Base-by-base conservation (phyloP, 2,888 invertebrate species). In the Mythimna ferrago region DNA sequence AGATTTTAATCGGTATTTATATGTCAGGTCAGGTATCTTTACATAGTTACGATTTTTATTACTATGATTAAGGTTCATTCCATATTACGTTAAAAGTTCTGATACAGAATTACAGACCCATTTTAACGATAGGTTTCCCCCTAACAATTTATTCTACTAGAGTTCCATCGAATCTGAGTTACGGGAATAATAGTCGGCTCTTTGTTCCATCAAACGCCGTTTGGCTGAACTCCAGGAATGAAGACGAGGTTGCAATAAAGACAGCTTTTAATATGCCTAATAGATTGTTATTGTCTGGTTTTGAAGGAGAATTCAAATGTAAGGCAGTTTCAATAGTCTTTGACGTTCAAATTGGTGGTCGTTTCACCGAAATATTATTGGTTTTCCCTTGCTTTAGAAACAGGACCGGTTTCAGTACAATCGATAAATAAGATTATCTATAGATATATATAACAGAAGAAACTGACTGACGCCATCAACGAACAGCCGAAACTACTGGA, bases 181-280 rank as follows among this genome's bases (percentile, higher is more conserved):
- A 67, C 51, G 66, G 75, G 65, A 80, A 74, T 71, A 75, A 76
- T 65, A 75, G 77, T n/a, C 60, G 71, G 66, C 56, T 66, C 71
- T 85, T 85, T 74, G 76, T 79, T 69, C 69, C 57, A 72, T 75
- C 72, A 79, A 67, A 78, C 60, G 65, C 35, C 63, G 38, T 78
- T 83, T 86, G 85, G 85, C 87, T 65, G 54, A 67, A 66, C 60
- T 81, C 85, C 87, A 85, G 79, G 35, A 63, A 57, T 16, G 66
- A 67, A 60, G 60, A 62, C 60, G 62, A 44, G 66, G 38, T 44
- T 63, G 73, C 82, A 71, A 76, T 83, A 85, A 83, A 87, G 77
- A 75, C 76, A 66, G 72, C 58, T 70, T 75, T 76, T 78, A 85
- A 79, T 83, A 81, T 64, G 68, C 61, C 79, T 73, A 78, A 80